Evolutionary conservation across 2,888 invertebrate genomes (phyloP).

Genomic region (Drosophila paramelanica): DNA sequence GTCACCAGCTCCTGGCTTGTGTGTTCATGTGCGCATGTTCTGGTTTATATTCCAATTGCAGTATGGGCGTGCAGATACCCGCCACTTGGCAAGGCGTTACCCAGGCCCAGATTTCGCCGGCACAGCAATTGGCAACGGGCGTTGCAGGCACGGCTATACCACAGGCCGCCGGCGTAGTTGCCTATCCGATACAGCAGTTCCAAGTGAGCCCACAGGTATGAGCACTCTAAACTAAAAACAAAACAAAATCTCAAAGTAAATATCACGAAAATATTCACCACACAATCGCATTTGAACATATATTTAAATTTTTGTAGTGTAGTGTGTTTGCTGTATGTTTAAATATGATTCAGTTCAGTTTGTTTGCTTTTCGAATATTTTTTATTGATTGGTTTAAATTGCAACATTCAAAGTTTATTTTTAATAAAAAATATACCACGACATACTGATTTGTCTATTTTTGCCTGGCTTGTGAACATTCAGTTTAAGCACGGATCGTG

Average conservation of each 20-base stretch:
- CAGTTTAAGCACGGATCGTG: slow-evolving; percentile 31
- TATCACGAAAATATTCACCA: slow-evolving; percentile 13
- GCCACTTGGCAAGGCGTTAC: slow-evolving; percentile 91
- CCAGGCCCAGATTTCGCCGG: slow-evolving; percentile 89
- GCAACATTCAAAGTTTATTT: slow-evolving; percentile 12
- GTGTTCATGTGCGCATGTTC: slow-evolving; percentile 30
- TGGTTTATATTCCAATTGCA: slow-evolving; percentile 77
- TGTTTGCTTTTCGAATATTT: slow-evolving; percentile 42
- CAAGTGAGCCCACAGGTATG: slow-evolving; percentile 89
- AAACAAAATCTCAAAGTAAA: slow-evolving; percentile 1
- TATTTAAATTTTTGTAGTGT: slow-evolving; percentile 47
- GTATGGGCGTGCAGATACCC: slow-evolving; percentile 94
- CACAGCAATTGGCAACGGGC: slow-evolving; percentile 89
- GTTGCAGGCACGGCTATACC: slow-evolving; percentile 89
- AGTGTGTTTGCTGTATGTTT: slow-evolving; percentile 58
- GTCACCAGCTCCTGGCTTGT: slow-evolving; percentile 28
- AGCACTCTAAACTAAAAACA: slow-evolving; percentile 33
- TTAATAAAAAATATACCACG: neutral
- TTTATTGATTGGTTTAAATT: slow-evolving; percentile 30
- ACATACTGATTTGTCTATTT: slow-evolving; percentile 34
- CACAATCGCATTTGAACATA: slow-evolving; percentile 14
- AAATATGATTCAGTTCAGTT: slow-evolving; percentile 23
- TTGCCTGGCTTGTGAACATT: slow-evolving; percentile 17
- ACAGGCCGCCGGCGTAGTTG: slow-evolving; percentile 92
- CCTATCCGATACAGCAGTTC: slow-evolving; percentile 96